Conservation (phyloP, 2,888 invertebrate genomes). For the Eupithecia inturbata region DNA sequence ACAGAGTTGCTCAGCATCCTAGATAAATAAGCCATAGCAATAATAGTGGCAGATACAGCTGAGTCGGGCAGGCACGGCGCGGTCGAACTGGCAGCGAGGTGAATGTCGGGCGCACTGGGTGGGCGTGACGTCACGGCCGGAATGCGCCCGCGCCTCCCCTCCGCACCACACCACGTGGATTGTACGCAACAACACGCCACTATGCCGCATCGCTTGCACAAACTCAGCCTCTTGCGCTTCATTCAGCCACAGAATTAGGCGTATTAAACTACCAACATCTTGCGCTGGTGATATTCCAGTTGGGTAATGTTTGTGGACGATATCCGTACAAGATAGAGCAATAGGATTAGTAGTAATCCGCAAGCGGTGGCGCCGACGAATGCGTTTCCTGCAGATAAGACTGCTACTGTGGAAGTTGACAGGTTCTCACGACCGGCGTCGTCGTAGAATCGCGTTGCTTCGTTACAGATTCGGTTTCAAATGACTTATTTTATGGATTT, state of each 20-base stretch:
- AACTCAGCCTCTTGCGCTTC: constrained; percentile 54
- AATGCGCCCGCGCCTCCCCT: constrained; percentile 76
- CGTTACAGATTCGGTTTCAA: constrained; percentile 24
- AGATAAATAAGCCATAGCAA: constrained; percentile 71
- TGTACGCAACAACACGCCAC: constrained; percentile 66
- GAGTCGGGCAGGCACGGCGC: constrained; percentile 54
- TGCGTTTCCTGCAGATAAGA: constrained; percentile 79
- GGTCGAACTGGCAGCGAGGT: constrained; percentile 65
- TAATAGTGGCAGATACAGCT: constrained; percentile 72
- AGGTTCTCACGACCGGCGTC: constrained; percentile 56
- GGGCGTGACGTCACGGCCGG: constrained; percentile 83
- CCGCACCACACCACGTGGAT: constrained; percentile 66
- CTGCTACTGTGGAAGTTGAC: constrained; percentile 58
- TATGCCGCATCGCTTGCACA: constrained; percentile 54
- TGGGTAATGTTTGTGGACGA: constrained; percentile 39
- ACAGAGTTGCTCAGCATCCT: constrained; percentile 57
- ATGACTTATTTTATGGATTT: constrained; percentile 8
- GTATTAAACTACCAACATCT: constrained; percentile 38
- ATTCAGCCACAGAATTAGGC: constrained; percentile 66
- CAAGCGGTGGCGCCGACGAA: constrained; percentile 67
- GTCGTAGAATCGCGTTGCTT: constrained; percentile 35
- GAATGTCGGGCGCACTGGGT: constrained; percentile 81
- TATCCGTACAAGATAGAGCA: constrained; percentile 49
- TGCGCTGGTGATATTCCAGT: constrained; percentile 10
- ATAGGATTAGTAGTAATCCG: constrained; percentile 67